Evolutionary conservation across 2,888 invertebrate species (phyloP).

Genomic region (Cheilosia vernalis): DNA sequence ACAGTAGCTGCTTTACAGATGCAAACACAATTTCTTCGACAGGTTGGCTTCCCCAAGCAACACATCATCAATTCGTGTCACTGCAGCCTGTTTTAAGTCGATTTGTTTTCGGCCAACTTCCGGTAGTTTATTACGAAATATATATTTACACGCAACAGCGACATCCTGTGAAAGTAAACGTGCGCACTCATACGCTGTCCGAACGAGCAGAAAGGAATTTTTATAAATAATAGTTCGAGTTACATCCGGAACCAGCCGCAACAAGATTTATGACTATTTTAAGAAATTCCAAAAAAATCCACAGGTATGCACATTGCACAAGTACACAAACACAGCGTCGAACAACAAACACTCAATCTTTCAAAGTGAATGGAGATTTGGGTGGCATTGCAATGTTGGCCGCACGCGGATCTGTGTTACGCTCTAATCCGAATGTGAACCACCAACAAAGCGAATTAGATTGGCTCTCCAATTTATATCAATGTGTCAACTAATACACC

Average conservation of each 20-base stretch:
- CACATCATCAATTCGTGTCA: no score
- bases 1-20: no score
- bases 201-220: not conserved
- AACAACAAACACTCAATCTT: slow-evolving; percentile 57
- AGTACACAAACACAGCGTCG: slow-evolving; percentile 27
- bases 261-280: slow-evolving; percentile 61
- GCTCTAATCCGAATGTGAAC: slow-evolving; percentile 39
- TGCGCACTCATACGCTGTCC: not conserved
- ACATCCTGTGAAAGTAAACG: slow-evolving; percentile 54
- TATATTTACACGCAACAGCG: not conserved
- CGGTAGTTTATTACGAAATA: slow-evolving; percentile 23
- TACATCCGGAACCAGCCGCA: slow-evolving; percentile 27
- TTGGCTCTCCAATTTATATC: slow-evolving; percentile 71
- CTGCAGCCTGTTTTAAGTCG: no score
- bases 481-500: slow-evolving; percentile 71
- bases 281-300: slow-evolving; percentile 42
- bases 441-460: slow-evolving; percentile 43
- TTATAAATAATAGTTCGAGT: slow-evolving; percentile 25
- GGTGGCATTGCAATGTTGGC: slow-evolving; percentile 57
- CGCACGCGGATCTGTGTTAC: slow-evolving; percentile 61
- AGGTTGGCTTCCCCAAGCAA: no score
- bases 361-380: slow-evolving; percentile 60
- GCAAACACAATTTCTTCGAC: no score
- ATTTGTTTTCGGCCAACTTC: slow-evolving; percentile 1
- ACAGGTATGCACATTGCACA: not conserved